phyloP scores from a whole-genome alignment of 2,797 vertebrate species.

The Mormyrops boulengeri region DNA sequence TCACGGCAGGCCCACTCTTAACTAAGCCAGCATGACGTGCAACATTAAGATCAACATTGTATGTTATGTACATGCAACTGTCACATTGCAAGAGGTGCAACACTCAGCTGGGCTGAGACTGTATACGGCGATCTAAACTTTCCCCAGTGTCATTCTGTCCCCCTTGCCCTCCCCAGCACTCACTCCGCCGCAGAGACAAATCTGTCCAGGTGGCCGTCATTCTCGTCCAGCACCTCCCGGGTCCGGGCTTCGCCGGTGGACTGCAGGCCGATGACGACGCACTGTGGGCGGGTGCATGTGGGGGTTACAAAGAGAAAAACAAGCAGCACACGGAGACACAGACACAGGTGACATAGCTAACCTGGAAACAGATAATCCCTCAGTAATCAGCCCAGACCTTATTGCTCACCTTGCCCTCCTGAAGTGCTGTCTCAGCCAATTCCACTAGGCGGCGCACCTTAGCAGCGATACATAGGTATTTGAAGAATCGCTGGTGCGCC shows the following conservation, averaged over 20 bases:
- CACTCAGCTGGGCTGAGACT: background rate
- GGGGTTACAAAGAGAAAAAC: background rate
- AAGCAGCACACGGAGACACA: background rate
- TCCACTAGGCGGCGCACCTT: constrained; percentile 89
- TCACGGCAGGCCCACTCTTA: background rate
- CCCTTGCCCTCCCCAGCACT: constrained; percentile 46
- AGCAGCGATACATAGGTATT: constrained; percentile 96
- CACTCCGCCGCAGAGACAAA: constrained; percentile 96
- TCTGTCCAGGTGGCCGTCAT: constrained; percentile 85
- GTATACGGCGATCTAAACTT: background rate
- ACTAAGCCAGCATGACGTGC: background rate
- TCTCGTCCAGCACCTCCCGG: constrained; percentile 90
- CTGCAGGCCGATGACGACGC: constrained; percentile 91
- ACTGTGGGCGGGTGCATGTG: constrained; percentile 53
- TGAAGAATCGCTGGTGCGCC: constrained; percentile 97
- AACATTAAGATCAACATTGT: background rate
- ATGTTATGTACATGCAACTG: background rate
- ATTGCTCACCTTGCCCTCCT: constrained; percentile 75
- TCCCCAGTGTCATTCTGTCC: background rate
- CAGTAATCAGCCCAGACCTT: background rate
- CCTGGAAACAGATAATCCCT: background rate
- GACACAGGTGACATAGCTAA: background rate
- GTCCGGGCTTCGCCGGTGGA: constrained; percentile 98
- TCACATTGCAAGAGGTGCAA: background rate
- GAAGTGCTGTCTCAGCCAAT: constrained; percentile 80